Evolutionary conservation across 2,113 vertebrate genomes (phyloP), one percentile per base, ranked within the genome.

Genomic region (Mugil cephalus): DNA sequence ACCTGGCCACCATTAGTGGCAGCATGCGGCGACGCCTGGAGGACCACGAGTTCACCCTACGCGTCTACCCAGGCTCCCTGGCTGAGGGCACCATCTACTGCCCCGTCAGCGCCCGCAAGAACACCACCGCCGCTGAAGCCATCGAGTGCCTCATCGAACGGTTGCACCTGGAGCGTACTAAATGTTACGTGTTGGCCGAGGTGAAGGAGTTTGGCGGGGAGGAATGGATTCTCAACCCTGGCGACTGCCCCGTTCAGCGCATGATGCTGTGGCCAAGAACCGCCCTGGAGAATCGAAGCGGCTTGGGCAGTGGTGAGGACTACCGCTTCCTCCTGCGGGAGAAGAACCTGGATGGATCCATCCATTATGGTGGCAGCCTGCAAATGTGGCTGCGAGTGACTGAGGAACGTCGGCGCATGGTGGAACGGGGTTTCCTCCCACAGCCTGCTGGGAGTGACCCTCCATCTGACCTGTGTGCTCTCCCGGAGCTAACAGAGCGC

Each of bases 161-260:
- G 72, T 88, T 99, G 54, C 94, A 89, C 43, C 94, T 99, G 1
- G 96, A 99, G 70, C 95, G 95, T 56, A 94, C 95, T 68, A 97
- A 96, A 86, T 97, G 95, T 62, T 98, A 98, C 0, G 97, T 99
- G 67, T 59, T 99, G 61, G 97, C 97, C 0, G 97, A 99, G 74
- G 97, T 99, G 75, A 98, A 98, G 80, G 97, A 98, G 90, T 99
- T 98, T 11, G 97, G 97, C 4, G 97, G 97, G 64, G 97, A 99
- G 89, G 97, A 99, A 87, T 99, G 97, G 97, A 97, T 99, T 85
- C 96, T 99, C 79, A 99, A 98, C 88, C 97, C 97, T 1, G 93
- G 95, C 0, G 97, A 99, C 91, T 98, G 96, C 88, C 97, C 97
- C 0, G 97, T 96, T 60, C 97, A 98, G 73, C 94, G 97, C 68